Conservation (phyloP, 2,797 vertebrate genomes). For the Sciurus vulgaris region DNA sequence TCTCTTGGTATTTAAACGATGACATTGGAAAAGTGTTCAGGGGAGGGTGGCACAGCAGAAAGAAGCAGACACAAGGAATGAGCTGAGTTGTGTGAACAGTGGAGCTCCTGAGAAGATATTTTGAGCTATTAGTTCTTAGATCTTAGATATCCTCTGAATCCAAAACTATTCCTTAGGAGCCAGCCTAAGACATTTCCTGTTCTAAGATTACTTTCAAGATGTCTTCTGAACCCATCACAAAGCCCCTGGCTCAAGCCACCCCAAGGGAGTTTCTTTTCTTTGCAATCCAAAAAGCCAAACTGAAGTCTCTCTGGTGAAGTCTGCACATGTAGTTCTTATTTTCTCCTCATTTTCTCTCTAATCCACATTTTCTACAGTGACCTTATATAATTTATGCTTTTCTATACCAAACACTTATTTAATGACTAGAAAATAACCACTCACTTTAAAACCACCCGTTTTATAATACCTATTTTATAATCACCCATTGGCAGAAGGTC, state of each 20-base stretch:
- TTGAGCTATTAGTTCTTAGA: background rate
- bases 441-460: background rate
- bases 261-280: background rate
- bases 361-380: background rate
- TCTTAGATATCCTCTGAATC: background rate
- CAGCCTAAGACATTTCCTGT: background rate
- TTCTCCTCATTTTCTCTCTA: background rate
- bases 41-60: background rate
- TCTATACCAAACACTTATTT: background rate
- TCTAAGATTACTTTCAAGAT: background rate
- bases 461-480: background rate
- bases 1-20: background rate
- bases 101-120: background rate
- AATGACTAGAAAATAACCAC: background rate
- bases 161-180: background rate
- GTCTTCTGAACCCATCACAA: background rate
- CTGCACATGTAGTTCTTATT: background rate
- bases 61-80: background rate
- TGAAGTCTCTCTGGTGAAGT: background rate
- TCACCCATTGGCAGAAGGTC: background rate
- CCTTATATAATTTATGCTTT: background rate
- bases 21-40: background rate
- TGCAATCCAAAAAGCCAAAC: background rate
- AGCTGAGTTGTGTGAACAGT: background rate
- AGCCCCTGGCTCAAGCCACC: background rate